These are phyloP conservation scores for Petrocephalus sullivani DNA, from an alignment of 2,797 vertebrate genomes.

Conservation along the genomic window DNA sequence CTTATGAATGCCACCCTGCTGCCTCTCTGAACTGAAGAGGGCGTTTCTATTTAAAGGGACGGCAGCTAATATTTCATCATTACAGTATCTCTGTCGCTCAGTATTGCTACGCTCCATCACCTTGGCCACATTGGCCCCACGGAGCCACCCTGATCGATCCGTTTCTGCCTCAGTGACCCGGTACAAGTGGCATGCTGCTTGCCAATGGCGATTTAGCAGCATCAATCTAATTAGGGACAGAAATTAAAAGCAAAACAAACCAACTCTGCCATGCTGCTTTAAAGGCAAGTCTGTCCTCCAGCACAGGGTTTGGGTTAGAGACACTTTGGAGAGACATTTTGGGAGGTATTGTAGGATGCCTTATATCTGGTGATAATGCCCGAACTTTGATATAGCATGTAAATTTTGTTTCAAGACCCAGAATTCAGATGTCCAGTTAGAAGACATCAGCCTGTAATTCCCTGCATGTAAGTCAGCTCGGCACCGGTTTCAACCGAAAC, in stretches of 20 bases:
- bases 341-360: neutral
- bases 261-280: neutral
- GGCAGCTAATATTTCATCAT: slow-evolving; percentile 5
- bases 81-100: neutral
- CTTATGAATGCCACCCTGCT: neutral
- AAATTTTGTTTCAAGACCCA: neutral
- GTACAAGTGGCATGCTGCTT: slow-evolving; percentile 39
- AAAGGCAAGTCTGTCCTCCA: neutral
- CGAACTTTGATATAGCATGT: neutral
- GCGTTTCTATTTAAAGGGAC: neutral
- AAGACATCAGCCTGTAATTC: neutral
- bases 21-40: neutral
- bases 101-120: neutral
- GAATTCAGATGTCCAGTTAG: neutral
- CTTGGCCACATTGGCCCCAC: neutral
- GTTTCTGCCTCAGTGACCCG: slow-evolving; percentile 40
- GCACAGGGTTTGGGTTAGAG: neutral
- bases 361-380: neutral
- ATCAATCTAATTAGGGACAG: slow-evolving; percentile 31
- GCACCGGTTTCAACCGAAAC: too few relatives aligned
- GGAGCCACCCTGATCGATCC: slow-evolving; percentile 19
- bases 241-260: neutral
- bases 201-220: slow-evolving; percentile 28
- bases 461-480: neutral
- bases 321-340: neutral